Evolutionary conservation across 2,113 vertebrate species (phyloP), one percentile per base, ranked within the genome.

Genomic region (Boleophthalmus pectinirostris): DNA sequence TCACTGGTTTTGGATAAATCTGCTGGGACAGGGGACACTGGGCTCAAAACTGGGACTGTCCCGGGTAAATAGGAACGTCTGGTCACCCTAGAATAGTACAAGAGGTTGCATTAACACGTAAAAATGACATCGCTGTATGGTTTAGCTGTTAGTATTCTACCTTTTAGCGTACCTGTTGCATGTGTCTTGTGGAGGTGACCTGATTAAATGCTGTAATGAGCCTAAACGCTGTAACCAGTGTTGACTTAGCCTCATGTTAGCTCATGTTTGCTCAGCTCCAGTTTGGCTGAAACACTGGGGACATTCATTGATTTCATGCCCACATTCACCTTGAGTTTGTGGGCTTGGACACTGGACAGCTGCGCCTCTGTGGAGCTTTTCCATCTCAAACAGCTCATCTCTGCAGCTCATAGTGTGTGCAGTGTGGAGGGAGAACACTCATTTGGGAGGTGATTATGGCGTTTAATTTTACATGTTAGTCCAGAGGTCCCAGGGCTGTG

Each of bases 121-220:
- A 5, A 38, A 38, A 38, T 38, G 3, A 7, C 35, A 38, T 38
- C 10, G 3, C 47, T 51, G 2, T 51, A 18, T 51, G 18, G 5
- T 15, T 18, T 6, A 51, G 18, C 47, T 54, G 20, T 21, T n/a
- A 16, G 20, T n/a, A n/a, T n/a, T 20, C 53, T 21, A 16, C 53
- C n/a, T 54, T 21, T 54, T 9, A 24, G 56, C 23, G 14, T n/a
- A 3, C 18, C 33, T n/a, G 38, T 43, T 43, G 75, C 49, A 53
- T 73, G 53, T 38, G 74, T 78, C 49, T 75, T 47, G 79, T 81
- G 70, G 77, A 78, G 81, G 80, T 89, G 84, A 82, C 86, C 81
- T 87, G 86, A 89, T 89, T 85, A 85, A 89, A 87, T 75, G 80
- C 85, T 87, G 84, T 90, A 90, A 91, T 88, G 87, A 91, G 82